These are phyloP conservation scores for Scopus umbretta DNA, from an alignment of 2,113 vertebrate genomes.

Conservation along the genomic window DNA sequence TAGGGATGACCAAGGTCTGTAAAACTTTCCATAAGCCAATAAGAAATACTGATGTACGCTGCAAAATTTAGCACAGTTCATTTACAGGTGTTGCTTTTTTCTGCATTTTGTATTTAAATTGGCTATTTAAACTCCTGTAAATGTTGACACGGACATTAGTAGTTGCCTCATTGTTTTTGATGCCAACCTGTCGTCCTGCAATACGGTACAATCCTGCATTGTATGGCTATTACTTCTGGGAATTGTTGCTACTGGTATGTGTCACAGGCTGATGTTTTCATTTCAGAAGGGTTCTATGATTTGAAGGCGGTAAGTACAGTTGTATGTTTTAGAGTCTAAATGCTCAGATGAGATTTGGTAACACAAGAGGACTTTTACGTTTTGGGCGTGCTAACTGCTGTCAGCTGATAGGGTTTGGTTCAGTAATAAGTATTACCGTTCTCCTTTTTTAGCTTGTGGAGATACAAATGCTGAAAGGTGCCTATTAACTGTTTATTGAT, in stretches of 20 bases:
- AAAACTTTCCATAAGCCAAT: neutral
- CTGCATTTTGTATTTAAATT: neutral
- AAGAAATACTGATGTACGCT: neutral
- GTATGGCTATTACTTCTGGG: neutral
- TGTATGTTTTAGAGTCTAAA: neutral
- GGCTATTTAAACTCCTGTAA: neutral
- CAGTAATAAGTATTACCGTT: neutral
- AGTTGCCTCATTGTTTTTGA: neutral
- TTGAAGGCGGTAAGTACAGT: neutral
- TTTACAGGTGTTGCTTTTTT: neutral
- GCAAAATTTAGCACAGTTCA: neutral
- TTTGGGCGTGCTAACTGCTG: neutral
- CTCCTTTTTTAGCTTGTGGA: neutral
- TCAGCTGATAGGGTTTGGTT: neutral
- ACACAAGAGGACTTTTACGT: neutral
- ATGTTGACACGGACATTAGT: neutral
- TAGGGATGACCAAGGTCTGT: slow-evolving; percentile 92
- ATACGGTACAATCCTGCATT: neutral
- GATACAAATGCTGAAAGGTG: neutral
- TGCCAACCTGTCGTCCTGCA: neutral
- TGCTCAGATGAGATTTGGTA: neutral
- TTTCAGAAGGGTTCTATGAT: neutral
- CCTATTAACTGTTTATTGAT: neutral
- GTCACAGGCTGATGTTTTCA: neutral
- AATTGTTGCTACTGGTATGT: neutral